phyloP scores from a whole-genome alignment of 2,113 vertebrate genomes.

The Grus americana region DNA sequence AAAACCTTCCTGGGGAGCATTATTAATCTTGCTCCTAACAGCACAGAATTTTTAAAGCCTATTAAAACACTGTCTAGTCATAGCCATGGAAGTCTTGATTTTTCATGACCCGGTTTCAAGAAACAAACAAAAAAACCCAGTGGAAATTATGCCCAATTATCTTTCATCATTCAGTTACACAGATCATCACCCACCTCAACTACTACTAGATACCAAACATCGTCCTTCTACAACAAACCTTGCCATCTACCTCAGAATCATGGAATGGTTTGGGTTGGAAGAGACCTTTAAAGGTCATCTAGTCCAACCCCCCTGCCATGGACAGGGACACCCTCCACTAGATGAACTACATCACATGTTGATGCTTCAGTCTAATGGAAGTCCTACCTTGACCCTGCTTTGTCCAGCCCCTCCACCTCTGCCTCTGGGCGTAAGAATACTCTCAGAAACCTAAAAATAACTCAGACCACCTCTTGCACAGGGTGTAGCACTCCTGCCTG shows the following conservation, averaged over 20 bases:
- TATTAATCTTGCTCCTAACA: not conserved
- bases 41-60: slow-evolving; percentile 14
- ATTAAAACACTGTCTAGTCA: not conserved
- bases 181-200: not conserved
- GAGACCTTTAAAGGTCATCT: not conserved
- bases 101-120: not conserved
- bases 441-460: slow-evolving; percentile 16
- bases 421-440: not conserved
- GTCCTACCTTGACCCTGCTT: slow-evolving; percentile 14
- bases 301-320: not conserved
- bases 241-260: not conserved
- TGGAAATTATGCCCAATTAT: not conserved
- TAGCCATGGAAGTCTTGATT: not conserved
- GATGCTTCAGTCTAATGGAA: slow-evolving; percentile 7
- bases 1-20: slow-evolving; percentile 1
- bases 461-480: not conserved
- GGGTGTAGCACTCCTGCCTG: not conserved
- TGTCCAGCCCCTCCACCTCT: not conserved
- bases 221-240: not conserved
- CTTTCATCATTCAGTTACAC: not conserved
- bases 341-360: not conserved
- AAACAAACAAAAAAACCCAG: not conserved
- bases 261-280: not conserved
- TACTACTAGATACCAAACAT: not conserved
- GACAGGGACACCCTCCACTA: not conserved